phyloP scores from a whole-genome alignment of 2,797 vertebrate species.

The Buceros bicornis region DNA sequence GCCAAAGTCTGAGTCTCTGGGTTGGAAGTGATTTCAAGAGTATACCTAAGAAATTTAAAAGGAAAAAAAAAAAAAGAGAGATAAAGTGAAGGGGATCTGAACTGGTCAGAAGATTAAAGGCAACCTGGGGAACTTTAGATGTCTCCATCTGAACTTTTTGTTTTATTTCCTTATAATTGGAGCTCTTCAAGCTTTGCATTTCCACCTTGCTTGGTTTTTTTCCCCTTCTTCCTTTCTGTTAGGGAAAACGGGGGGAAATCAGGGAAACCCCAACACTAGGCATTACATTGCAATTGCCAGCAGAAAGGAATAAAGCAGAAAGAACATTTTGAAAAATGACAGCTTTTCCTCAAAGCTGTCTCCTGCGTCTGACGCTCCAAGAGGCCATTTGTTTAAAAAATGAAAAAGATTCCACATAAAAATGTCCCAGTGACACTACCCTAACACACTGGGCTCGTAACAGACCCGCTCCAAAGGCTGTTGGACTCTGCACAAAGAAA shows the following conservation, averaged over 20 bases:
- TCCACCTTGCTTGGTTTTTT: background rate
- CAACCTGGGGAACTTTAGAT: background rate
- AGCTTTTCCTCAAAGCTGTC: background rate
- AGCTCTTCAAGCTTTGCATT: background rate
- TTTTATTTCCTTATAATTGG: background rate
- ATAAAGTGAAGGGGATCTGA: background rate
- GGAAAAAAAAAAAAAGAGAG: too few species aligned
- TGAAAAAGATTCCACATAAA: background rate
- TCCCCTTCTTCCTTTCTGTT: background rate
- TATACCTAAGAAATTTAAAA: background rate
- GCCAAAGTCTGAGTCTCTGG: background rate
- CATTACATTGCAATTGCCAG: background rate
- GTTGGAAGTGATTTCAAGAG: background rate
- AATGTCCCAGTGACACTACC: background rate
- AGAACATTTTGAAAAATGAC: constrained; percentile 4
- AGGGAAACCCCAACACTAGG: background rate
- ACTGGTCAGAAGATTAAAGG: background rate
- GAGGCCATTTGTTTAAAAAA: background rate
- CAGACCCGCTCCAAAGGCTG: background rate
- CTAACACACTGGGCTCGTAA: background rate
- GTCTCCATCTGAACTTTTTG: background rate
- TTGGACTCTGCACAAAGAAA: background rate
- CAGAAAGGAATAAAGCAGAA: background rate
- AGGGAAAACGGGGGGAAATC: background rate
- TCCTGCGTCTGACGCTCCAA: background rate